Evolutionary conservation across 2,113 vertebrate genomes (phyloP), one percentile per base, ranked within the genome.

Genomic region (Phalacrocorax pelagicus): DNA sequence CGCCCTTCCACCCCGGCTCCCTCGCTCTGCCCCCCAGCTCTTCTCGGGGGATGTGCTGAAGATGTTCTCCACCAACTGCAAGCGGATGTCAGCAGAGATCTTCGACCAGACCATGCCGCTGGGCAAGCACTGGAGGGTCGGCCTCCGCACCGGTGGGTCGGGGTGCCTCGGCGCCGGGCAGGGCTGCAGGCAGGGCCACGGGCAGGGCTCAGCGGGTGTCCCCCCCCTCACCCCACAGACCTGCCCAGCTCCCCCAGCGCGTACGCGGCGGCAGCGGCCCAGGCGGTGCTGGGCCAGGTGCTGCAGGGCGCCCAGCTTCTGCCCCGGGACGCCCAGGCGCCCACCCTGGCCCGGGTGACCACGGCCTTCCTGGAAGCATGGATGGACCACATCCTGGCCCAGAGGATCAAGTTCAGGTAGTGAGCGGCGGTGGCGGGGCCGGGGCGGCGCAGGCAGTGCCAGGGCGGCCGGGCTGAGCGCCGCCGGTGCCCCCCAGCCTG

Each of bases 331-430:
- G 97, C 97, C 40, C 98, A 98, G 66, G 93, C 86, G 6, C 97
- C 98, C 32, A 91, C 98, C 5, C 97, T 99, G 71, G 96, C 98
- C 13, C 97, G 98, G 58, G 98, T 98, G 3, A 98, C 98, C 91
- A 99, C 98, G 0, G 99, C 99, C 26, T 98, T 99, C 95, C 96
- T 99, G 97, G 98, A 99, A 90, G 99, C 99, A 12, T 99, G 99
- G 99, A 99, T 99, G 97, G 98, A 99, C 44, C 98, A 99, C 95
- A 99, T 99, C 84, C 98, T 99, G 42, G 98, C 97, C 34, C 98
- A 97, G 52, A 97, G 97, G 86, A 99, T 99, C 96, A 99, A 98
- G 52, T 99, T 99, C 97, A 99, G 99, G 99, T 99, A 52, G 29
- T 16, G 1, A 16, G 34, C 6, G 19, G 52, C 5, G 18, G 12